Evolutionary conservation across 2,113 vertebrate species (phyloP).

Genomic region (Lycocorax pyrrhopterus): DNA sequence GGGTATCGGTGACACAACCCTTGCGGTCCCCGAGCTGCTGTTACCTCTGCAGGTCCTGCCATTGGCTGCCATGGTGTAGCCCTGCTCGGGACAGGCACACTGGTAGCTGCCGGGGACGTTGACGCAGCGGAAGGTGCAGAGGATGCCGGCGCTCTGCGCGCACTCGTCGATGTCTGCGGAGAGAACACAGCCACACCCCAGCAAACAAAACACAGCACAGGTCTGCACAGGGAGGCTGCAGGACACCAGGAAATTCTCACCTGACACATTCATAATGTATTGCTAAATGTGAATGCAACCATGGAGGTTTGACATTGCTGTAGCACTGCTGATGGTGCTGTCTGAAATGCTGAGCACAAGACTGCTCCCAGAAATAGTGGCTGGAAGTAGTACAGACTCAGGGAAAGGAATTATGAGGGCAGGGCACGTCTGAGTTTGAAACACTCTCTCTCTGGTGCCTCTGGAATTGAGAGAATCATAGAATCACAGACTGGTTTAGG

Average conservation of each 20-base stretch:
- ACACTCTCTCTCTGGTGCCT: not conserved
- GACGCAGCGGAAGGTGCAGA: constrained; percentile 89
- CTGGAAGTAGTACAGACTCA: not conserved
- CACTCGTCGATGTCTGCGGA: constrained; percentile 91
- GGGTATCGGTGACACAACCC: accelerated
- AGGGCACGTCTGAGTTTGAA: not conserved
- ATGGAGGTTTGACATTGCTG: not conserved
- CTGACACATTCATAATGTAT: not conserved
- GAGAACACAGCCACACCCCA: not conserved
- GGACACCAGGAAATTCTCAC: not conserved
- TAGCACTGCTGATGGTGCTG: not conserved
- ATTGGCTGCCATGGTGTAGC: constrained; percentile 84
- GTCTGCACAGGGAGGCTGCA: not conserved
- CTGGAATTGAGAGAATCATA: not conserved
- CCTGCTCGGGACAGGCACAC: constrained; percentile 86
- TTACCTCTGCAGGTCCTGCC: constrained; percentile 89
- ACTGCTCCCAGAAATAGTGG: not conserved
- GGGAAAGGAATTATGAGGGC: not conserved
- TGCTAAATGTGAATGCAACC: not conserved
- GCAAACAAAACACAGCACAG: not conserved
- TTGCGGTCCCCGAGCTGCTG: not conserved
- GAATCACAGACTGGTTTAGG: not conserved
- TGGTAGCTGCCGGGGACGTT: constrained; percentile 91
- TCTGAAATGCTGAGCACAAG: not conserved
- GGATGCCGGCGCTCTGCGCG: constrained; percentile 81